Percentiles rank a stretch among this genome's conserved stretches.
These are phyloP conservation scores for Malurus melanocephalus DNA, from an alignment of 2,113 vertebrate genomes.

Conservation along the genomic window DNA sequence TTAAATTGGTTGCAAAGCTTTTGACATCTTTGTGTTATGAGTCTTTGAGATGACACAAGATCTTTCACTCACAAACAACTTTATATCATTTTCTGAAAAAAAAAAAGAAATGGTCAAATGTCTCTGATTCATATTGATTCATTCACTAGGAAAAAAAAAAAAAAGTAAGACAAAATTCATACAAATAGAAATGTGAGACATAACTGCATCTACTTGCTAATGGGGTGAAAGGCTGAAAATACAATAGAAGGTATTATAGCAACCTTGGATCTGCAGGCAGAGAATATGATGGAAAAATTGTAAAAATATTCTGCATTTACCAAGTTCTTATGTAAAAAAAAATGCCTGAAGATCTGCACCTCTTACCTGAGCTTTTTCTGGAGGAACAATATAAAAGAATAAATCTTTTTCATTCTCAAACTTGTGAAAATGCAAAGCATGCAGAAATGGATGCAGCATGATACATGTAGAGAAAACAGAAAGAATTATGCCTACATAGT, in stretches of 20 bases:
- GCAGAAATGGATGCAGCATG: background rate
- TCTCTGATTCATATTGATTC: background rate
- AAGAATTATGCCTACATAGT: background rate
- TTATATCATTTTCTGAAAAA: background rate
- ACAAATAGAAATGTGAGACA: background rate
- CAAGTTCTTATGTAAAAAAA: background rate
- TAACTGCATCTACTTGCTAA: background rate
- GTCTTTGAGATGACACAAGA: background rate
- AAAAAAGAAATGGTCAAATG: background rate
- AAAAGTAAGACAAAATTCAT: background rate
- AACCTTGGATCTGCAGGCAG: background rate
- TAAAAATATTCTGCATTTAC: background rate
- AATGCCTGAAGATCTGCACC: background rate
- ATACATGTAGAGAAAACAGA: background rate
- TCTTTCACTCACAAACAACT: background rate
- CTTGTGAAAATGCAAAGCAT: background rate
- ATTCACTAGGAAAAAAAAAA: background rate
- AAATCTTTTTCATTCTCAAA: background rate
- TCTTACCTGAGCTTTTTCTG: background rate
- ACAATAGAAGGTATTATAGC: background rate
- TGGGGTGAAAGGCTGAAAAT: background rate
- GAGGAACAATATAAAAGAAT: too few relatives aligned
- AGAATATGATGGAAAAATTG: background rate
- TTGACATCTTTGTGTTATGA: background rate
- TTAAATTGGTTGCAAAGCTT: background rate